These are phyloP conservation scores for Cryptoblepharus egeriae DNA, from an alignment of 2,797 vertebrate species.

Conservation along the genomic window DNA sequence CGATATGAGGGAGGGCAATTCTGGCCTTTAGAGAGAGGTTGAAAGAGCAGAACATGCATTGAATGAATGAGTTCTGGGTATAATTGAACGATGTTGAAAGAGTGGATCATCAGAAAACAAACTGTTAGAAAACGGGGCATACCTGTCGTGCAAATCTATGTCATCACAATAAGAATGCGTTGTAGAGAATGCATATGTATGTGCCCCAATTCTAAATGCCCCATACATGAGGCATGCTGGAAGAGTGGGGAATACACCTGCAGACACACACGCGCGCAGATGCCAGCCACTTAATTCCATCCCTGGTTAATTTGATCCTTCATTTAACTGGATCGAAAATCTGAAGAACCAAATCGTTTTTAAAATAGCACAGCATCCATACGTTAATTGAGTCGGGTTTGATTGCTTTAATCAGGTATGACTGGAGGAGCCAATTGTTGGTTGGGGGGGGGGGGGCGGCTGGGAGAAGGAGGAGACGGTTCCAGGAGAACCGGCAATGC, in stretches of 20 bases:
- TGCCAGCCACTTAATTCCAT: background rate
- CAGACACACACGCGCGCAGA: background rate
- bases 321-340: slow-evolving; percentile 41
- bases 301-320: slow-evolving; percentile 26
- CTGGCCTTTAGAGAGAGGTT: too few relatives aligned
- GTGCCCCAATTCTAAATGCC: background rate
- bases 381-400: slow-evolving; percentile 15
- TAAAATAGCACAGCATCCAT: slow-evolving; percentile 18
- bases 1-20: too few relatives aligned
- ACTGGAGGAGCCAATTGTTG: background rate
- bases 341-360: slow-evolving; percentile 5
- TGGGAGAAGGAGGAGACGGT: background rate
- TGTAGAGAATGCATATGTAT: background rate
- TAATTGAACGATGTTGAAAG: too few relatives aligned
- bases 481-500: background rate
- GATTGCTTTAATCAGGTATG: slow-evolving; percentile 20
- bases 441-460: background rate
- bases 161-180: background rate
- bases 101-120: too few relatives aligned
- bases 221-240: background rate
- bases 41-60: too few relatives aligned
- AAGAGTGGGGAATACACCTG: background rate
- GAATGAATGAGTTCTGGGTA: too few relatives aligned
- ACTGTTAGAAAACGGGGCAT: too few relatives aligned
- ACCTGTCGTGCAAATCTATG: too few relatives aligned